Evolutionary conservation across 1,140 invertebrate genomes (phyloP).

Genomic region (Drosophila fuyamai): DNA sequence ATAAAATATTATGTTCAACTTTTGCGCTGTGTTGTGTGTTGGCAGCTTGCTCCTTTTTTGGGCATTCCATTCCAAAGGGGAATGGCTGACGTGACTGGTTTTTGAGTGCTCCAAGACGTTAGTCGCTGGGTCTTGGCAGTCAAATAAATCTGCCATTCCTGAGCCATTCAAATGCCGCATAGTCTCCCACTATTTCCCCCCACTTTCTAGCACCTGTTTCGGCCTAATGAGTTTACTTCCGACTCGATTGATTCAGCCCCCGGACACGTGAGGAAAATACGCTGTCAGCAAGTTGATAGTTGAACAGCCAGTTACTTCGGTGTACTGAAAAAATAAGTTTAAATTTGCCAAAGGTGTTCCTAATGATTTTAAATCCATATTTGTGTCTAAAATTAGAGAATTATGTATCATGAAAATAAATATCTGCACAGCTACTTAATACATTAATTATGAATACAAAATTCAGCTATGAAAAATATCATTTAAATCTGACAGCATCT

Average conservation of each 20-base stretch:
- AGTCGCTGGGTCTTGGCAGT: conserved; percentile 9
- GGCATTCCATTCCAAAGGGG: not conserved
- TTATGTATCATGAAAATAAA: too few relatives aligned
- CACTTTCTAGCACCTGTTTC: conserved; percentile 23
- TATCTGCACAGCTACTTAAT: too few relatives aligned
- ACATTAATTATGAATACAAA: too few relatives aligned
- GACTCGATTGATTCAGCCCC: conserved; percentile 16
- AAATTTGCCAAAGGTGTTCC: too few relatives aligned
- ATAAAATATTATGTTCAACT: conserved; percentile 74
- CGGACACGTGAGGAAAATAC: conserved; percentile 60
- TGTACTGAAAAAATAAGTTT: too few relatives aligned
- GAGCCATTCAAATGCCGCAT: conserved; percentile 5
- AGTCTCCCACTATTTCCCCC: not conserved
- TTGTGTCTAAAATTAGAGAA: too few relatives aligned
- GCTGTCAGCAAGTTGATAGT: conserved; percentile 52
- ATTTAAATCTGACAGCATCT: too few relatives aligned
- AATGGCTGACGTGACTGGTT: conserved; percentile 34
- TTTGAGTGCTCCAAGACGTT: conserved; percentile 4
- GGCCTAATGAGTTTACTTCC: conserved; percentile 33
- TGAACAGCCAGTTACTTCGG: not conserved
- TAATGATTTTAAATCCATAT: too few relatives aligned
- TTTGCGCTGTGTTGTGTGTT: conserved; percentile 28
- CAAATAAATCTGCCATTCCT: conserved; percentile 26
- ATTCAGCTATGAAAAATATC: too few relatives aligned
- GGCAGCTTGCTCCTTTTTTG: conserved; percentile 1